Percentiles rank a stretch among this genome's conserved stretches.
Conservation (phyloP, 2,888 invertebrate species). For the Xanthostigma xanthostigma region DNA sequence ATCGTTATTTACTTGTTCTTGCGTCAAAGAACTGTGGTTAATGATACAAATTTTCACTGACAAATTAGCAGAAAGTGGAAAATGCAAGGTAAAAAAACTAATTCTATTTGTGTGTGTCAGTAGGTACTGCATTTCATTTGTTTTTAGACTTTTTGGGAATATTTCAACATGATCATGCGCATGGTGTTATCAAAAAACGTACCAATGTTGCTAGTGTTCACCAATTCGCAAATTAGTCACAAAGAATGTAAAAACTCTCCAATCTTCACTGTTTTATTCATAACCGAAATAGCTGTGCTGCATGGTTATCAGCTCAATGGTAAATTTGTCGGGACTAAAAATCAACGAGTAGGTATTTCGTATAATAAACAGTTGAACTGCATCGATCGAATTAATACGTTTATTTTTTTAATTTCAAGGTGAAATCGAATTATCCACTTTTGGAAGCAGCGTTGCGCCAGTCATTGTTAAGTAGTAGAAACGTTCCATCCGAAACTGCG, state of each 20-base stretch:
- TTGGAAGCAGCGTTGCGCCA: conserved; percentile 31
- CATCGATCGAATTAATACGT: not conserved
- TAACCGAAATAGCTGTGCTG: conserved; percentile 29
- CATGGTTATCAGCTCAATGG: conserved; percentile 27
- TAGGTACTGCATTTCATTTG: not conserved
- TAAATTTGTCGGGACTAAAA: conserved; percentile 18
- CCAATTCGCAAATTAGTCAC: conserved; percentile 7
- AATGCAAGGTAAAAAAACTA: conserved; percentile 17
- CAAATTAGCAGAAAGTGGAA: conserved; percentile 19
- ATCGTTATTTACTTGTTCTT: conserved; percentile 39
- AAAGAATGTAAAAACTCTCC: conserved; percentile 22
- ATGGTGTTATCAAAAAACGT: too few relatives aligned
- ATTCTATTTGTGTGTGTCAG: not conserved
- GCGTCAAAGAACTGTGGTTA: conserved; percentile 41
- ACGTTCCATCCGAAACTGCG: conserved; percentile 31
- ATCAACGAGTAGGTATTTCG: conserved; percentile 7
- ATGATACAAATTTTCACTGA: conserved; percentile 32
- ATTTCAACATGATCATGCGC: conserved; percentile 23
- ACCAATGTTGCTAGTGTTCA: conserved; percentile 2
- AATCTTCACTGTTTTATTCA: conserved; percentile 31
- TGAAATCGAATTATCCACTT: conserved; percentile 27
- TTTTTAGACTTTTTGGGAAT: conserved; percentile 30
- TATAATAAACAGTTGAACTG: conserved; percentile 1
- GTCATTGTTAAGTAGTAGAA: conserved; percentile 28
- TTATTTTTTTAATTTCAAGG: conserved; percentile 10